phyloP scores from a whole-genome alignment of 2,888 invertebrate genomes.

The Trachelus stipa region DNA sequence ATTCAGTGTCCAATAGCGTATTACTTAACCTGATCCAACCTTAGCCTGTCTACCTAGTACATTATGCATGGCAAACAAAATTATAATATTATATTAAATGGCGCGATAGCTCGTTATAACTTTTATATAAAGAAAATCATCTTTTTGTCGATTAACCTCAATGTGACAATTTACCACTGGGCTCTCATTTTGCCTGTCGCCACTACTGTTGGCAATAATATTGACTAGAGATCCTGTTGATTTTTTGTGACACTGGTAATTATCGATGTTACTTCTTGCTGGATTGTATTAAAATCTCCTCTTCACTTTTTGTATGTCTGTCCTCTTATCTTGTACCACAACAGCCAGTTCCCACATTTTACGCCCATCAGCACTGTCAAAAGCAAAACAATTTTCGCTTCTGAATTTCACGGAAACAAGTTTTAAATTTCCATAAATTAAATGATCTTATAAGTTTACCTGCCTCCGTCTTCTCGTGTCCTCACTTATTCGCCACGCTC shows the following conservation, averaged over 20 bases:
- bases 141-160: background rate
- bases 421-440: background rate
- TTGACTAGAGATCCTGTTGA: background rate
- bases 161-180: background rate
- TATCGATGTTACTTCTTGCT: background rate
- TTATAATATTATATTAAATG: background rate
- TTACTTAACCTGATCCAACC: background rate
- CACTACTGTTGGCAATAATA: background rate
- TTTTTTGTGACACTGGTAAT: background rate
- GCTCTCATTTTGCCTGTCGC: background rate
- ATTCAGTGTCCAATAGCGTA: background rate
- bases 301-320: background rate
- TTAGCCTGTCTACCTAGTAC: background rate
- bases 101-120: background rate
- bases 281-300: background rate
- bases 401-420: background rate
- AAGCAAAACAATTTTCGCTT: background rate
- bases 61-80: background rate
- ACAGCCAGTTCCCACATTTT: too few species aligned
- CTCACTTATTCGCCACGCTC: background rate
- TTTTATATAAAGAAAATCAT: background rate
- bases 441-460: background rate
- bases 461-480: background rate
- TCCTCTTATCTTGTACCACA: too few species aligned
- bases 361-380: background rate